phyloP scores from a whole-genome alignment of 2,113 vertebrate species.

The Henicopernis longicauda region DNA sequence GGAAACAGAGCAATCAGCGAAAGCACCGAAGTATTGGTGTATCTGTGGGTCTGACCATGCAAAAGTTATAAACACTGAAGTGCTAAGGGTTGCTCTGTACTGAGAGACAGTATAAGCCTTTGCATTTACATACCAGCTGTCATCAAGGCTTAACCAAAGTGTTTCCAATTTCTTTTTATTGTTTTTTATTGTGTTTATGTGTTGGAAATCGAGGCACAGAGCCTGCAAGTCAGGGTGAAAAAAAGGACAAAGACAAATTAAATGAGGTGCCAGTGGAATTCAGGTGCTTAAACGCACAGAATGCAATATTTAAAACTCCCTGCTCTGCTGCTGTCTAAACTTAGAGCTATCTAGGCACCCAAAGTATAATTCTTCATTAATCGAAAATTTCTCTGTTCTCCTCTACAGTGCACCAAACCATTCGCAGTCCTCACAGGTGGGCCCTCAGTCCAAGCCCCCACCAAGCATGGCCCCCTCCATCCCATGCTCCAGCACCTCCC shows the following conservation, averaged over 20 bases:
- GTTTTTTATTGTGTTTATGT: neutral
- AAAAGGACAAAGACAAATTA: neutral
- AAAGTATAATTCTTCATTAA: neutral
- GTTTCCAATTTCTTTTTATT: neutral
- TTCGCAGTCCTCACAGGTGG: too few relatives aligned
- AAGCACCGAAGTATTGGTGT: fast-evolving
- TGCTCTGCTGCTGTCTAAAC: neutral
- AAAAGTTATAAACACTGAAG: neutral
- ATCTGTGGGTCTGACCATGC: neutral
- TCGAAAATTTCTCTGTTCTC: neutral
- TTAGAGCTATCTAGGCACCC: neutral
- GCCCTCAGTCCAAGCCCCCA: neutral
- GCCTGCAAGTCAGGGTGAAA: neutral
- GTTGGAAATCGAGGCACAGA: neutral
- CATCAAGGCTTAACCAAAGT: neutral
- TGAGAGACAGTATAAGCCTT: neutral
- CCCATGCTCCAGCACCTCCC: neutral
- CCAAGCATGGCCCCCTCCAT: neutral
- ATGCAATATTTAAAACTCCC: neutral
- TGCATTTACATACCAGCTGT: slow-evolving; percentile 6
- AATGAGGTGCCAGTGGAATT: neutral
- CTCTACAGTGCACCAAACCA: neutral
- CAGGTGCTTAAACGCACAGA: neutral
- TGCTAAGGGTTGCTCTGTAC: neutral
- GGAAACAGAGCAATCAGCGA: neutral